Evolutionary conservation across 2,797 vertebrate genomes (phyloP).

Genomic region (Pangasius mekongensis): DNA sequence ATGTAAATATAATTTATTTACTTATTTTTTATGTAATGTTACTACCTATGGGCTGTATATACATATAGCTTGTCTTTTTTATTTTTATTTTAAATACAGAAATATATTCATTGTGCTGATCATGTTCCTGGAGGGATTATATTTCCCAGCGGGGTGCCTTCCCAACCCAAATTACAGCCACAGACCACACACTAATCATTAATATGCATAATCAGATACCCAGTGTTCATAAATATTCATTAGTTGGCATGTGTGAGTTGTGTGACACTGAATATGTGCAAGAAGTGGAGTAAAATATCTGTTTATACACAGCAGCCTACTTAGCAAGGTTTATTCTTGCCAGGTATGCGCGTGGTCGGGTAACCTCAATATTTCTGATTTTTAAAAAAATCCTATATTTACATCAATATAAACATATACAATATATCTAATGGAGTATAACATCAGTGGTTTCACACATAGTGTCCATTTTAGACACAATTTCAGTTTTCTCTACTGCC

Average conservation of each 20-base stretch:
- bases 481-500: not conserved
- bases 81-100: not conserved
- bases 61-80: not conserved
- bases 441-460: not conserved
- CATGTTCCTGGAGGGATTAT: not conserved
- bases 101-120: not conserved
- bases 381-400: not conserved
- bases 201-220: constrained; percentile 3
- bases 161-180: not conserved
- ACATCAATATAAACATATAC: not conserved
- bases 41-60: not conserved
- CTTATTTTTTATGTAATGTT: not conserved
- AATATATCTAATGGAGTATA: too few species aligned
- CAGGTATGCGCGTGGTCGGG: not conserved
- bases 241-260: not conserved
- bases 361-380: not conserved
- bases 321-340: not conserved
- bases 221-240: not conserved
- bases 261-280: not conserved
- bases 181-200: not conserved
- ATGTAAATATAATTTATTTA: not conserved
- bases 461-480: not conserved
- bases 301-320: not conserved
- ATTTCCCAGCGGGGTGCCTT: not conserved
- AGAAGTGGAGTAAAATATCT: not conserved